Percentiles rank a stretch among this genome's conserved stretches.
Conservation (phyloP, 2,888 invertebrate species). For the Anthoptus insignis region DNA sequence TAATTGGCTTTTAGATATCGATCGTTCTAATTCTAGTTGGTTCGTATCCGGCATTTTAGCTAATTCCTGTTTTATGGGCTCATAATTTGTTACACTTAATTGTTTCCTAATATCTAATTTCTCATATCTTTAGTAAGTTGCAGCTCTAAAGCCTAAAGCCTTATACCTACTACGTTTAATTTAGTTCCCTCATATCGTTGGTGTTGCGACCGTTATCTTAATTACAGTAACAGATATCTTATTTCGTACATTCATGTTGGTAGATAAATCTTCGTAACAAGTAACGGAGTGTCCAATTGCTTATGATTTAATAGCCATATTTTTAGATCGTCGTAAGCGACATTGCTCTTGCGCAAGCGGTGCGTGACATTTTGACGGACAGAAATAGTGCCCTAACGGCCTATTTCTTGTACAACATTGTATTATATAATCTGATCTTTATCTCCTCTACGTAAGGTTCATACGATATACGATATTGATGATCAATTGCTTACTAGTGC, state of each 20-base stretch:
- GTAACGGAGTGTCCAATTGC: conserved; percentile 33
- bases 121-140: not conserved
- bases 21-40: conserved; percentile 4
- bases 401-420: conserved; percentile 50
- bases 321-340: conserved; percentile 61
- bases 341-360: conserved; percentile 72
- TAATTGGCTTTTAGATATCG: conserved; percentile 17
- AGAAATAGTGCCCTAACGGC: conserved; percentile 73
- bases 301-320: conserved; percentile 53
- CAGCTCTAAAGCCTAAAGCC: not conserved
- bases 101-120: not conserved
- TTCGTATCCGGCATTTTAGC: not conserved
- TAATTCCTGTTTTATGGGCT: not conserved
- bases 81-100: not conserved
- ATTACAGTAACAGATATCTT: conserved; percentile 29
- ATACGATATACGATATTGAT: conserved; percentile 26
- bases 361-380: conserved; percentile 80
- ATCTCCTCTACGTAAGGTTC: conserved; percentile 20
- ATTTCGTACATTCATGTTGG: conserved; percentile 17
- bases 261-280: conserved; percentile 26
- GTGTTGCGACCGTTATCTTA: conserved; percentile 1
- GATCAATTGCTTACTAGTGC: conserved; percentile 21
- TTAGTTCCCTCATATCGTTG: not conserved
- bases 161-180: not conserved
- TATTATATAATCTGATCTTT: conserved; percentile 18